Evolutionary conservation across 2,797 vertebrate species (phyloP), one percentile per base, ranked within the genome.

Genomic region (Naso thynnoides): DNA sequence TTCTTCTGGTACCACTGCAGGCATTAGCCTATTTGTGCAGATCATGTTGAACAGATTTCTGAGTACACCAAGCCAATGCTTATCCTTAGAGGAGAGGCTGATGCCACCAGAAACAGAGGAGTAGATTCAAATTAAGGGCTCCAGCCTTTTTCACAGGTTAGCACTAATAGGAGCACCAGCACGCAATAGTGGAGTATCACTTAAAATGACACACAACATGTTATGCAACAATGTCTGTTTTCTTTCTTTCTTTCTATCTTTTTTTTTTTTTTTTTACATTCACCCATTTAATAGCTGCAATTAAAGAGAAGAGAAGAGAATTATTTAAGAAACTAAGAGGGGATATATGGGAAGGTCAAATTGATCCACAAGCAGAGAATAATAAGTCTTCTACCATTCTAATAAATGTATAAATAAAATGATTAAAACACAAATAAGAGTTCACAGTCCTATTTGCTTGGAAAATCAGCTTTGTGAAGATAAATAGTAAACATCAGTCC

Each of bases 401-500:
- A 39, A 57, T 26, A 10, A 54, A 49, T 45, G 72, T 89, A 80
- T 74, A 67, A 62, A 60, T 49, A 56, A 65, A 26, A 33, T 48
- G 52, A 86, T 77, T 77, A 76, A 85, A 84, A 66, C 69, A 39
- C 49, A 59, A 70, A 71, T 70, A 57, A 50, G 54, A 76, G 83
- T 79, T 33, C 11, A 67, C 61, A 69, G 54, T 81, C 54, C 58
- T 39, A 50, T 72, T 70, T 31, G 31, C 38, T 56, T n/a, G 36
- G 42, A 62, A 73, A 73, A 77, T 82, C 63, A 69, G 53, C 52
- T 62, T 60, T 67, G 50, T 65, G 55, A 77, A 62, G 76, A 82
- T 82, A 75, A 75, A 88, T 77, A 79, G 53, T 77, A 79, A 86
- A 85, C 44, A 79, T 78, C 78, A 63, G 23, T 74, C 70, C 56